Conservation (phyloP, 2,113 vertebrate species). For the Varanus komodoensis region DNA sequence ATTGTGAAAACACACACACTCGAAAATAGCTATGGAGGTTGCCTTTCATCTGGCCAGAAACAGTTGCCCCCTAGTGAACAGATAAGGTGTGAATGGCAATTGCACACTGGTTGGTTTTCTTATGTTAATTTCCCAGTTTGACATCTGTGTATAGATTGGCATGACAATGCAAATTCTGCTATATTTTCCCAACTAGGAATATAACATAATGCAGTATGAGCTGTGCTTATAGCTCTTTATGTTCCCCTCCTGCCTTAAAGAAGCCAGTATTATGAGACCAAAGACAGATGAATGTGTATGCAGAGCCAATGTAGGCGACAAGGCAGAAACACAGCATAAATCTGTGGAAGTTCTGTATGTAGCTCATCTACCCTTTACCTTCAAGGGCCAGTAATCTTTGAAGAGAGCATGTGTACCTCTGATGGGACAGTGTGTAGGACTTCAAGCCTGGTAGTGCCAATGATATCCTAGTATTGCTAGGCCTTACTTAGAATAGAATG, state of each 20-base stretch:
- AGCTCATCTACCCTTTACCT: constrained; percentile 4
- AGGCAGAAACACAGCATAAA: background rate
- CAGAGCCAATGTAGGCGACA: constrained; percentile 6
- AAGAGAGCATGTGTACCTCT: background rate
- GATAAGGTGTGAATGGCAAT: background rate
- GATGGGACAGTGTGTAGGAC: background rate
- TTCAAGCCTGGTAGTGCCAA: background rate
- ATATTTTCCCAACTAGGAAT: background rate
- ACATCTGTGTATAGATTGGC: background rate
- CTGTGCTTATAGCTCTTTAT: background rate
- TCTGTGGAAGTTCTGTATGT: background rate
- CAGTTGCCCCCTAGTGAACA: constrained; percentile 6
- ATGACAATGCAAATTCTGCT: background rate
- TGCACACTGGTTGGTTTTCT: background rate
- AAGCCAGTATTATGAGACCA: no score
- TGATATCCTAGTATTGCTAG: background rate
- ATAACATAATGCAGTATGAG: background rate
- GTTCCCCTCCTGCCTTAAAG: background rate
- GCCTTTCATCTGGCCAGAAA: background rate
- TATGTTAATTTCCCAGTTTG: background rate
- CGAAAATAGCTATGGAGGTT: background rate
- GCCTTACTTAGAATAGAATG: background rate
- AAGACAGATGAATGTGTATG: constrained; percentile 14
- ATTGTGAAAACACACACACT: background rate
- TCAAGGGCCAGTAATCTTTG: background rate